Evolutionary conservation across 2,797 vertebrate species (phyloP).

Genomic region (Acanthurus tractus): DNA sequence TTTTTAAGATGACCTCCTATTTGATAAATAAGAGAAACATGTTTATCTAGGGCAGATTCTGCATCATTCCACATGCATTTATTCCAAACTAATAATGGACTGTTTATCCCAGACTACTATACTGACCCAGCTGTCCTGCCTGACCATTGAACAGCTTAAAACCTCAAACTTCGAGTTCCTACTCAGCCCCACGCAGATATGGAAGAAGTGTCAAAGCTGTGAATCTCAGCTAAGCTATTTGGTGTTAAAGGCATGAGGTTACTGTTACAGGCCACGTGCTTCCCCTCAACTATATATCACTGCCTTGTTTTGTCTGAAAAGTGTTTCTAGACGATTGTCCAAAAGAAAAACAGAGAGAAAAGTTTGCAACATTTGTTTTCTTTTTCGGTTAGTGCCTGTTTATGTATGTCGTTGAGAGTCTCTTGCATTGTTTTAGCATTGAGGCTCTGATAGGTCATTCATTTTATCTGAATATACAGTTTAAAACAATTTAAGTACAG

Average conservation of each 20-base stretch:
- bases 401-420: constrained; percentile 70
- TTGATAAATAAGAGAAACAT: constrained; percentile 45
- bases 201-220: constrained; percentile 49
- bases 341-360: constrained; percentile 63
- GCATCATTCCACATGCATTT: constrained; percentile 57
- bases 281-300: constrained; percentile 73
- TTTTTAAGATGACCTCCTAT: constrained; percentile 45
- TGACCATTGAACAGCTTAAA: constrained; percentile 48
- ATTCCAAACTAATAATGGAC: constrained; percentile 36
- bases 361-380: constrained; percentile 57
- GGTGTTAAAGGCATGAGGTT: constrained; percentile 67
- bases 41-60: constrained; percentile 17
- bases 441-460: constrained; percentile 66
- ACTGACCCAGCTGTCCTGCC: constrained; percentile 51
- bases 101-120: constrained; percentile 54
- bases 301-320: constrained; percentile 76
- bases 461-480: constrained; percentile 82
- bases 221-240: constrained; percentile 60
- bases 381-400: constrained; percentile 81
- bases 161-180: constrained; percentile 48
- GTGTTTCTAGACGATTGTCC: constrained; percentile 70
- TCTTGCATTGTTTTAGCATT: constrained; percentile 39
- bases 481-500: constrained; percentile 78
- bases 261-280: constrained; percentile 50
- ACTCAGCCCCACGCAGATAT: constrained; percentile 10